Evolutionary conservation across 2,113 vertebrate genomes (phyloP).

Genomic region (Calyptommatus sinebrachiatus): DNA sequence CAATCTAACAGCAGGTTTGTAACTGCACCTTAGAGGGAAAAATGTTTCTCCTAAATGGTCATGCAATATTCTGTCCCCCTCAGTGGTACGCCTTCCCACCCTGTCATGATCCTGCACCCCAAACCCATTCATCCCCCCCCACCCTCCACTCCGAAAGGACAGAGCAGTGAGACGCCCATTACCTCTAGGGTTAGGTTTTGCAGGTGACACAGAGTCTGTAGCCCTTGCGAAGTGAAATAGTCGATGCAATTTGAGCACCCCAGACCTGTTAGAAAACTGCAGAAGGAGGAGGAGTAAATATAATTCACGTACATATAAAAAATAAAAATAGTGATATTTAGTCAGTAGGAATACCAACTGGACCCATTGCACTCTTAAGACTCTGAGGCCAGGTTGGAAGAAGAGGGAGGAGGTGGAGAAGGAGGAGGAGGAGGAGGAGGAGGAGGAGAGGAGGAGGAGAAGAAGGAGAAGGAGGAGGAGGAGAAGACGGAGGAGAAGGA

Average conservation of each 20-base stretch:
- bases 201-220: conserved; percentile 96
- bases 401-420: no score
- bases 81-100: no score
- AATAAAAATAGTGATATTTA: conserved; percentile 43
- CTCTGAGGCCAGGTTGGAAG: no score
- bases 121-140: background rate
- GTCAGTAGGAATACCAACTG: background rate
- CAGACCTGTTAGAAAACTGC: conserved; percentile 96
- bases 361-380: background rate
- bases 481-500: no score
- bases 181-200: conserved; percentile 97
- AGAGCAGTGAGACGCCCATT: conserved; percentile 55
- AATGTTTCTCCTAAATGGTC: no score
- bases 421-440: no score
- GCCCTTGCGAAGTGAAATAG: conserved; percentile 95
- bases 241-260: conserved; percentile 98
- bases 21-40: no score
- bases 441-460: no score
- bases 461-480: no score
- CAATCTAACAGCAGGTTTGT: no score
- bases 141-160: background rate
- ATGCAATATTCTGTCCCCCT: no score
- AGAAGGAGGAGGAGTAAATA: conserved; percentile 63
- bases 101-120: background rate
- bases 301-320: background rate